A percentile compares a stretch with the other conserved stretches of the same genome.
These are phyloP conservation scores for Mythimna ferrago DNA, from an alignment of 2,888 invertebrate species.

Conservation along the genomic window DNA sequence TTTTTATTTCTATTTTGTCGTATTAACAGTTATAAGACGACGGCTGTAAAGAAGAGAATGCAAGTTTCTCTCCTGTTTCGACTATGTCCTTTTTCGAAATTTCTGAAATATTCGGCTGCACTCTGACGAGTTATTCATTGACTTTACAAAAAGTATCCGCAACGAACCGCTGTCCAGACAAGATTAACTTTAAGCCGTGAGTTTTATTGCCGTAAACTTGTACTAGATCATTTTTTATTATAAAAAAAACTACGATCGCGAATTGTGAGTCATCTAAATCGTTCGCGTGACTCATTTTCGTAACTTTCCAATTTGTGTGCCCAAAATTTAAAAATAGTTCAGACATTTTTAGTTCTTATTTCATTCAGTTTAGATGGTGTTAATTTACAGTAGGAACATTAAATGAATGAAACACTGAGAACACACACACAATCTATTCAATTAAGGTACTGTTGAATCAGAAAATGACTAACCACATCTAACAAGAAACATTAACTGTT, in stretches of 20 bases:
- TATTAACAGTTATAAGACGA: neutral
- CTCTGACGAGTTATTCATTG: neutral
- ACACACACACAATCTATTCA: constrained; percentile 39
- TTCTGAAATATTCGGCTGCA: neutral
- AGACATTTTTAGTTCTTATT: constrained; percentile 13
- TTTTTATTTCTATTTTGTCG: too few species aligned
- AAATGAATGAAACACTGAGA: constrained; percentile 34
- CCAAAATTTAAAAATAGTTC: constrained; percentile 16
- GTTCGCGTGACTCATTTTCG: constrained; percentile 50
- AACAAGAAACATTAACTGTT: constrained; percentile 46
- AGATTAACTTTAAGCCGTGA: constrained; percentile 7
- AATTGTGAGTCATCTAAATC: constrained; percentile 51
- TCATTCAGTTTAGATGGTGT: neutral
- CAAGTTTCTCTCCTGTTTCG: neutral
- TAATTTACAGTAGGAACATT: constrained; percentile 28
- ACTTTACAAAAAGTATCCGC: neutral
- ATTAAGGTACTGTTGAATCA: constrained; percentile 56
- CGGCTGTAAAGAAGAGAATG: neutral
- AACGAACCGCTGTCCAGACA: neutral
- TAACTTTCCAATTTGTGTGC: constrained; percentile 49
- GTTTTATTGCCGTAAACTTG: constrained; percentile 23
- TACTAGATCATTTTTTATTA: constrained; percentile 33
- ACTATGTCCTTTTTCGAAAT: too few species aligned
- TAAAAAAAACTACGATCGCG: constrained; percentile 41
- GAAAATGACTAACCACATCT: constrained; percentile 51